These are phyloP conservation scores for Archivesica marissinica DNA, from an alignment of 1,140 invertebrate species.

Conservation along the genomic window DNA sequence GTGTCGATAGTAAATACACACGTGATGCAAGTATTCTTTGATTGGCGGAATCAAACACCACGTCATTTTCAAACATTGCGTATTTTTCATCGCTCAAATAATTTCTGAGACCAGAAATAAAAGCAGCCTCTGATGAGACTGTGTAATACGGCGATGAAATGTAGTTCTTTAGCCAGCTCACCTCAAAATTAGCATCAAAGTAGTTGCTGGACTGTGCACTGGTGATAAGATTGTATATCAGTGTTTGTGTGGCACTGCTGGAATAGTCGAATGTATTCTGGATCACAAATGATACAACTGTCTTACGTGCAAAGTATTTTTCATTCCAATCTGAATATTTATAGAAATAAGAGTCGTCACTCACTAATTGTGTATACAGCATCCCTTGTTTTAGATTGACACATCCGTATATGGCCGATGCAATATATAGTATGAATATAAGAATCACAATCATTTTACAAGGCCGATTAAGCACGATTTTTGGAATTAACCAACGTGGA, in stretches of 20 bases:
- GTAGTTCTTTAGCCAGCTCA: constrained; percentile 58
- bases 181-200: constrained; percentile 7
- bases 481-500: constrained; percentile 51
- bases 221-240: not conserved
- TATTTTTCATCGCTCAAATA: constrained; percentile 84
- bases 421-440: constrained; percentile 92
- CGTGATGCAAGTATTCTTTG: constrained; percentile 89
- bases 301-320: constrained; percentile 2
- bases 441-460: constrained; percentile 88
- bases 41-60: constrained; percentile 91
- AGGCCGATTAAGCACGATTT: constrained; percentile 85
- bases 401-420: constrained; percentile 94
- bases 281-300: constrained; percentile 44
- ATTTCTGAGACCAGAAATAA: constrained; percentile 90
- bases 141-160: constrained; percentile 14
- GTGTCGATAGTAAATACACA: constrained; percentile 69
- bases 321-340: constrained; percentile 32
- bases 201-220: not conserved
- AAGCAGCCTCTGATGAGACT: constrained; percentile 85
- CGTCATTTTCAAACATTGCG: constrained; percentile 89
- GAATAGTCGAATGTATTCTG: constrained; percentile 26
- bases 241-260: not conserved
- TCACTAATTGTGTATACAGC: constrained; percentile 86
- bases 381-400: constrained; percentile 91
- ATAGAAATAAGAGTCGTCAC: constrained; percentile 78